Conservation (phyloP, 1,140 invertebrate genomes). For the Magallana ariakensis region DNA sequence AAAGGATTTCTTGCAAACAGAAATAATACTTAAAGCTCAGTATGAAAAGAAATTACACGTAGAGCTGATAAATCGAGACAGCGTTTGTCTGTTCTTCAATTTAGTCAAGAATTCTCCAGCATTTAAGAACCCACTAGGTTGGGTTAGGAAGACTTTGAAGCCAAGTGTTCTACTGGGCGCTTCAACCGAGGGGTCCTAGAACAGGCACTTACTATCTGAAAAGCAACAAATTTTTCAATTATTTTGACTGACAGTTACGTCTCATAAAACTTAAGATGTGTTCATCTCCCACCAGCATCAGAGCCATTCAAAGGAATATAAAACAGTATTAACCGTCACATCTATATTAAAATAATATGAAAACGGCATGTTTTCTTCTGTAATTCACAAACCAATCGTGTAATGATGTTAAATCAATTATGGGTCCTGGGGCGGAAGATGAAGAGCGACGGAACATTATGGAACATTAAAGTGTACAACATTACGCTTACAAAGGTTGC, state of each 20-base stretch:
- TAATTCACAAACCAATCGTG: constrained; percentile 36
- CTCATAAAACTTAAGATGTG: constrained; percentile 19
- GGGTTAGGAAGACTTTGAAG: constrained; percentile 24
- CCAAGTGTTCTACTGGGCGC: neutral
- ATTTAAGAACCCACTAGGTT: constrained; percentile 24
- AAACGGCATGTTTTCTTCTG: constrained; percentile 29
- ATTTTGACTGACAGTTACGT: constrained; percentile 36
- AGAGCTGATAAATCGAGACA: constrained; percentile 13
- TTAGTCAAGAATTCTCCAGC: constrained; percentile 21
- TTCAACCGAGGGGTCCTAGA: neutral
- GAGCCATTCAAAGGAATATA: constrained; percentile 25
- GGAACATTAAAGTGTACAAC: constrained; percentile 29
- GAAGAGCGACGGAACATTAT: constrained; percentile 27
- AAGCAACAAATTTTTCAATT: constrained; percentile 35
- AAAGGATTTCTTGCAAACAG: neutral
- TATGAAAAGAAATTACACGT: neutral
- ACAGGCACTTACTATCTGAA: constrained; percentile 19
- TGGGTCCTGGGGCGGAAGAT: constrained; percentile 5
- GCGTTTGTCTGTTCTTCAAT: constrained; percentile 1
- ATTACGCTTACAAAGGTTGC: constrained; percentile 24
- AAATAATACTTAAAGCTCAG: neutral
- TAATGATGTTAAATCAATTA: constrained; percentile 38
- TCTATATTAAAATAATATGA: constrained; percentile 38
- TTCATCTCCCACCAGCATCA: constrained; percentile 22
- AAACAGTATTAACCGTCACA: constrained; percentile 32